Base-by-base conservation (phyloP, 2,888 invertebrate genomes). In the Molanna angustata region DNA sequence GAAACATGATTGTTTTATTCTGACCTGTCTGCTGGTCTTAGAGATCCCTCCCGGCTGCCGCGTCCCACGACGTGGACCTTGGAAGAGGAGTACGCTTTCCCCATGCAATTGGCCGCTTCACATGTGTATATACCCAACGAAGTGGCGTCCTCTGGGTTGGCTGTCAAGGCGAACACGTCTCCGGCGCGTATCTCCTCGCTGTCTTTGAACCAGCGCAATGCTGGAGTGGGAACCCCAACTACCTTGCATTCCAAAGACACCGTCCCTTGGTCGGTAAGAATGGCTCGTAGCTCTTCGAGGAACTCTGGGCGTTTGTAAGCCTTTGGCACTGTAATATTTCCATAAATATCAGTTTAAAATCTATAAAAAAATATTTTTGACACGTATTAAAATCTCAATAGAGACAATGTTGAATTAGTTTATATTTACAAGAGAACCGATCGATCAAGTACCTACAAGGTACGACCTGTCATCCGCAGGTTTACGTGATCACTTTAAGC, bases 241-340 rank as follows among this genome's bases (percentile, higher is more conserved):
- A 92, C 92, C 69, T 94, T 94, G 69, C 94, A 94, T 69, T 93
- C 92, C 58, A 95, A 74, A 0, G 91, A 90, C 9, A 94, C 94
- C 0, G 90, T 90, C 35, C 94, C 94, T 62, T 89, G 88, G 66
- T 90, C 89, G 0, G 92, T 93, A 21, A 92, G 79, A 54, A 91
- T 76, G 1, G 93, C 90, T 21, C 85, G 82, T 11, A 94, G 77
- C 63, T 89, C 89, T 67, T 91, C 89, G 32, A 92, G 83, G 67
- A 94, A 94, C 68, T 90, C 88, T 0, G 94, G 94, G 13, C 85
- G 78, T 66, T 90, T 91, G 70, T 93, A 93, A 0, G 91, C 90
- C 71, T 91, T 91, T 1, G 92, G 93, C 47, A 93, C 92, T 80
- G 73, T 4, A 66, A 57, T 44, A 4, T 11, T 22, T 14, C 14